Evolutionary conservation across 1,140 invertebrate species (phyloP).

Genomic region (Protaetia brevitarsis): DNA sequence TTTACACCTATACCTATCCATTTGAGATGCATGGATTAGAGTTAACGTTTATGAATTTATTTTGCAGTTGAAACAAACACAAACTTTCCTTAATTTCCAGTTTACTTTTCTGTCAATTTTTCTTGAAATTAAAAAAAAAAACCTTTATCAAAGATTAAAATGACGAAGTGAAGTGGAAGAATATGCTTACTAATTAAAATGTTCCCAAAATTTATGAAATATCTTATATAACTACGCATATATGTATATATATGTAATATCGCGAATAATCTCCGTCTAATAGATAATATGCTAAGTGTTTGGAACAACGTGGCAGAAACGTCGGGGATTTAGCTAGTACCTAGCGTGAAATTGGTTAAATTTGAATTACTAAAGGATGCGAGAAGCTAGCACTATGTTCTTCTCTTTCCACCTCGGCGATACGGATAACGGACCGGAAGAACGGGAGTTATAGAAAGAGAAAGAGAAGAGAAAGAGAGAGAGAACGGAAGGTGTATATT

Average conservation of each 20-base stretch:
- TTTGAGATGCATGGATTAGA: too few species aligned
- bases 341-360: slow-evolving; percentile 22
- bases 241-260: neutral
- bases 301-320: slow-evolving; percentile 18
- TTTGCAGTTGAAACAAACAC: too few species aligned
- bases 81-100: too few species aligned
- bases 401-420: neutral
- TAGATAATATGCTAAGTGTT: slow-evolving; percentile 18
- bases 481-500: slow-evolving; percentile 20
- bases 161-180: too few species aligned
- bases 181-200: too few species aligned
- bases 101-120: too few species aligned
- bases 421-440: neutral
- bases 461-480: neutral
- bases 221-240: too few species aligned
- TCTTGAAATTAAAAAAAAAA: too few species aligned
- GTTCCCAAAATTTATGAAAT: too few species aligned
- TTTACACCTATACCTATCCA: too few species aligned
- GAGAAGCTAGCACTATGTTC: neutral
- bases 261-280: slow-evolving; percentile 5
- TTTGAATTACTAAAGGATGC: slow-evolving; percentile 22
- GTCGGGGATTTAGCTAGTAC: slow-evolving; percentile 5
- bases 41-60: too few species aligned
- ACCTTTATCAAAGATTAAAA: too few species aligned
- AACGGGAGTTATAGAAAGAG: neutral